These are phyloP conservation scores for Asteroscopus sphinx DNA, from an alignment of 2,888 invertebrate species.

Conservation along the genomic window DNA sequence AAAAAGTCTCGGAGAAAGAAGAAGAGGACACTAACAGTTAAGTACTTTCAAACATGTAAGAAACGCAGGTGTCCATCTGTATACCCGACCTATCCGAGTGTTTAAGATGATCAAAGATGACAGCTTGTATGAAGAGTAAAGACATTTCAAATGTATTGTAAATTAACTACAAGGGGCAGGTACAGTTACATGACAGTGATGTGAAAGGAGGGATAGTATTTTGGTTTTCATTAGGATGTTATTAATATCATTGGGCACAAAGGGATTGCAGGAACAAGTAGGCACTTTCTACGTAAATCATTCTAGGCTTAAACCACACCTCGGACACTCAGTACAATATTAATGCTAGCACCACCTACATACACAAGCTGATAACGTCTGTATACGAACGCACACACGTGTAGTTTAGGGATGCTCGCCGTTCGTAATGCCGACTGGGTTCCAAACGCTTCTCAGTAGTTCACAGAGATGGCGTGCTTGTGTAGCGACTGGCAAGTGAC, in stretches of 20 bases:
- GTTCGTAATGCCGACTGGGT: too few species aligned
- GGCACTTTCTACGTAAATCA: too few species aligned
- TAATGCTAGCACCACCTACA: too few species aligned
- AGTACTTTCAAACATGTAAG: neutral
- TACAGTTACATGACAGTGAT: conserved; percentile 24
- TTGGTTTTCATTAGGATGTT: conserved; percentile 17
- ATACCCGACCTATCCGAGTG: conserved; percentile 15
- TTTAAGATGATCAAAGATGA: conserved; percentile 45
- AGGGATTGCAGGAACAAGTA: neutral
- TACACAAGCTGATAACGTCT: too few species aligned
- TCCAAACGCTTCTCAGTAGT: too few species aligned
- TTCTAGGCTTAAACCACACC: too few species aligned
- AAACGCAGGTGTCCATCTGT: conserved; percentile 11
- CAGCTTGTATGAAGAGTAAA: conserved; percentile 17
- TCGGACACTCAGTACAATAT: too few species aligned
- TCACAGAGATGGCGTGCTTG: too few species aligned
- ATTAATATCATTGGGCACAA: conserved; percentile 20
- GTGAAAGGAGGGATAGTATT: conserved; percentile 23
- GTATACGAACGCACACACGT: too few species aligned
- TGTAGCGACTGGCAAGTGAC: too few species aligned
- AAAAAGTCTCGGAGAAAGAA: too few species aligned
- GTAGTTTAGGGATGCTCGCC: too few species aligned
- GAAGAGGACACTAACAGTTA: neutral
- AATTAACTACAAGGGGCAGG: conserved; percentile 11
- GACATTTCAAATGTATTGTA: conserved; percentile 25